Evolutionary conservation across 2,113 vertebrate species (phyloP).

Genomic region (Neoarius graeffei): DNA sequence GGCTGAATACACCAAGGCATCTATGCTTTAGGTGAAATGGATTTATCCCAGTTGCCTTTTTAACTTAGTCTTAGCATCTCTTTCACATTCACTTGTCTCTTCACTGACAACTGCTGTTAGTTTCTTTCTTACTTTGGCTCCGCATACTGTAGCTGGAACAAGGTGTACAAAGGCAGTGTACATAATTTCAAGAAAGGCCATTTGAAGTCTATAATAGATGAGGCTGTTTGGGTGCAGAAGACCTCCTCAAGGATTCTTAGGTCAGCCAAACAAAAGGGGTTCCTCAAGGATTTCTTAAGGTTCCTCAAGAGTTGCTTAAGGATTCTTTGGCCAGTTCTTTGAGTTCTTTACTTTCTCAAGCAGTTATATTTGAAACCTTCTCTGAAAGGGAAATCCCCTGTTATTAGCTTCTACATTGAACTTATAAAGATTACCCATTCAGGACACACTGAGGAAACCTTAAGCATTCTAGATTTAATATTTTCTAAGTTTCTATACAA

Average conservation of each 20-base stretch:
- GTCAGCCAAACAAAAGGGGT: background rate
- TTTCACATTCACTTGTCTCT: background rate
- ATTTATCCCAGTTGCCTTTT: background rate
- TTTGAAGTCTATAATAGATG: background rate
- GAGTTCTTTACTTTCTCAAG: background rate
- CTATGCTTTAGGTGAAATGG: background rate
- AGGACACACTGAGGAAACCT: background rate
- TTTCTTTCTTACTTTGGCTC: background rate
- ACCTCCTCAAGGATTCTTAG: background rate
- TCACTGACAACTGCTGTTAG: background rate
- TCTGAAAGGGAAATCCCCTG: background rate
- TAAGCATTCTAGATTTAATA: background rate
- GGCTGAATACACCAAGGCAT: slow-evolving; percentile 19
- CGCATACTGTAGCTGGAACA: background rate
- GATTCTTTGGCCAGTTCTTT: background rate
- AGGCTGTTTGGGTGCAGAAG: background rate
- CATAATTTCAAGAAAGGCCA: background rate
- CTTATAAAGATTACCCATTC: background rate
- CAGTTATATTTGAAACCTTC: background rate
- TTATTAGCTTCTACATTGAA: background rate
- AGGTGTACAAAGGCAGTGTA: background rate
- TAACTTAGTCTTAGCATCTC: background rate
- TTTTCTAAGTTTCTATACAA: background rate
- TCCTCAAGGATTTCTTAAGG: slow-evolving; percentile 3
- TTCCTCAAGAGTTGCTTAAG: slow-evolving; percentile 4